Evolutionary conservation across 2,888 invertebrate genomes (phyloP).

Genomic region (Formica aserva): DNA sequence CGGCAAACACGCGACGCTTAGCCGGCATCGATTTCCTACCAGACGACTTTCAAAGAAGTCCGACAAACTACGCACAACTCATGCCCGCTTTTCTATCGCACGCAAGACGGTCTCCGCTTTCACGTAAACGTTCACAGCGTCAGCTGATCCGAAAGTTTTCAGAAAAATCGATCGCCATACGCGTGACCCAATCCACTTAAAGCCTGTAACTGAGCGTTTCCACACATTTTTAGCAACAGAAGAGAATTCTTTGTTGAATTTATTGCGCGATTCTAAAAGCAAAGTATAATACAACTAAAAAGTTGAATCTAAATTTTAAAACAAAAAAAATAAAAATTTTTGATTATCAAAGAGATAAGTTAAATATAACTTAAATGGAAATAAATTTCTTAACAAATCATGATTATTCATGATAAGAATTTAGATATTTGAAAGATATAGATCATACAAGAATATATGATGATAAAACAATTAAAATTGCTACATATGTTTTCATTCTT

Average conservation of each 20-base stretch:
- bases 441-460: background rate
- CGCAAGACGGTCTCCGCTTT: conserved; percentile 37
- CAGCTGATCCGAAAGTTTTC: conserved; percentile 47
- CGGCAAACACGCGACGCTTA: conserved; percentile 8
- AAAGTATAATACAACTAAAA: background rate
- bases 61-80: background rate
- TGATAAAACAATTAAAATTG: background rate
- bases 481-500: background rate
- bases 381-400: background rate
- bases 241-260: background rate
- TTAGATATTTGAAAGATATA: background rate
- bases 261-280: background rate
- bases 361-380: background rate
- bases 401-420: background rate
- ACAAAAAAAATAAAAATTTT: background rate
- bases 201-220: background rate
- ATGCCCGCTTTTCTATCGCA: conserved; percentile 18
- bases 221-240: background rate
- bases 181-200: conserved; percentile 38
- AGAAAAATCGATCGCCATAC: conserved; percentile 40
- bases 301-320: background rate
- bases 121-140: conserved; percentile 10
- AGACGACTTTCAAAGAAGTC: conserved; percentile 51
- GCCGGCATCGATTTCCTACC: conserved; percentile 34
- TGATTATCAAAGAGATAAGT: background rate